Conservation (phyloP, 2,113 vertebrate genomes). For the Barbus barbus region DNA sequence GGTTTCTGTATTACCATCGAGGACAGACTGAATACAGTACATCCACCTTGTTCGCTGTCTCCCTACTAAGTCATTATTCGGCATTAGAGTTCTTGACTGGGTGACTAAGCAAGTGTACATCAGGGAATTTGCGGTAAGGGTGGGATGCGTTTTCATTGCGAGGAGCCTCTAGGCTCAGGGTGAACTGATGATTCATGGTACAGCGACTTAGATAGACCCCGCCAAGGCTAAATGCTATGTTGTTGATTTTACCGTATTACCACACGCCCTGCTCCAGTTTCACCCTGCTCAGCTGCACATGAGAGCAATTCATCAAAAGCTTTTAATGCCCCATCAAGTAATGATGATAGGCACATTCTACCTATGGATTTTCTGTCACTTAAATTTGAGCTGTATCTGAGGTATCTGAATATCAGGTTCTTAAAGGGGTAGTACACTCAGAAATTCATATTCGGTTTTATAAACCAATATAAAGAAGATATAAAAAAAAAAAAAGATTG, state of each 20-base stretch:
- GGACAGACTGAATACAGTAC: background rate
- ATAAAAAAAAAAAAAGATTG: too few species aligned
- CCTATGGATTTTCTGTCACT: conserved; percentile 9
- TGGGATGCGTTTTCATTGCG: background rate
- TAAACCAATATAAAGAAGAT: too few species aligned
- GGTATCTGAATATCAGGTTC: background rate
- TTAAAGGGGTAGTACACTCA: background rate
- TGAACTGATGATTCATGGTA: background rate
- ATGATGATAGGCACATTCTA: background rate
- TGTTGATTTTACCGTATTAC: background rate
- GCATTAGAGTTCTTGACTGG: conserved; percentile 29
- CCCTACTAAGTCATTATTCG: conserved; percentile 19
- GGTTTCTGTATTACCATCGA: background rate
- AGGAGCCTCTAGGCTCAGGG: background rate
- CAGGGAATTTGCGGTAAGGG: background rate
- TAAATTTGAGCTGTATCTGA: background rate
- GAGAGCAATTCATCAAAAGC: background rate
- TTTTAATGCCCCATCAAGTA: background rate
- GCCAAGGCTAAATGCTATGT: background rate
- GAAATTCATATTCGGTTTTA: too few species aligned
- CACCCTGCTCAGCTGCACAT: background rate
- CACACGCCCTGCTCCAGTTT: conserved; percentile 6
- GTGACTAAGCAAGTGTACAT: background rate
- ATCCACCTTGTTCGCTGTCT: conserved; percentile 2
- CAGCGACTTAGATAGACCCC: background rate